A percentile compares a stretch with the other conserved stretches of the same genome.
Evolutionary conservation across 2,797 vertebrate genomes (phyloP).

Genomic region (Setipinna tenuifilis): DNA sequence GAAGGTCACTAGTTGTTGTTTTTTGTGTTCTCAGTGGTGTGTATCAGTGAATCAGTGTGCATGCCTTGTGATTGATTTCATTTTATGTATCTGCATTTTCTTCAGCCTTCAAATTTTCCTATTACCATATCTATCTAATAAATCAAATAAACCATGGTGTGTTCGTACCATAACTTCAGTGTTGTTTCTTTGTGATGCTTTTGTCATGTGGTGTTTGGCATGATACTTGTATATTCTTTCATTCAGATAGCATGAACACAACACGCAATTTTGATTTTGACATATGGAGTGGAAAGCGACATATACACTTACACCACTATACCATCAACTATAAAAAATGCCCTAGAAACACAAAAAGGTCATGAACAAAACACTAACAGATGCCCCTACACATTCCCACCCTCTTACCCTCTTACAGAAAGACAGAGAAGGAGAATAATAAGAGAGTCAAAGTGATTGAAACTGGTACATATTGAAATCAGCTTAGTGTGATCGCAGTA

Average conservation of each 20-base stretch:
- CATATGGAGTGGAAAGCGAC: no score
- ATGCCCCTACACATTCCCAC: neutral
- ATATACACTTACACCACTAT: neutral
- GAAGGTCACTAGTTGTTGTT: neutral
- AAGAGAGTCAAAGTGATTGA: neutral
- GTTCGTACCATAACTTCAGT: neutral
- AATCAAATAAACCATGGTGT: conserved; percentile 19
- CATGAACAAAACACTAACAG: neutral
- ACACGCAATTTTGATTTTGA: neutral
- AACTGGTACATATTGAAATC: neutral
- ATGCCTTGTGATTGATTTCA: neutral
- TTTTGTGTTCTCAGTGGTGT: neutral
- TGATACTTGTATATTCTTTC: neutral
- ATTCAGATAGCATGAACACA: neutral
- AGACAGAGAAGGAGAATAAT: no score
- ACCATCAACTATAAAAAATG: neutral
- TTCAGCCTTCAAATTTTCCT: neutral
- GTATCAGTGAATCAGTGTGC: neutral
- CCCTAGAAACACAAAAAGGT: neutral
- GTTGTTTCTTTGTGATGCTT: conserved; percentile 5
- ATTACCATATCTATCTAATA: neutral
- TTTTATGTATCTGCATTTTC: neutral
- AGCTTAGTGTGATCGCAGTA: neutral
- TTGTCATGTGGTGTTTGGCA: neutral
- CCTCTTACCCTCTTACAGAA: no score